Evolutionary conservation across 2,113 vertebrate genomes (phyloP), one percentile per base, ranked within the genome.

Genomic region (Silurus meridionalis): DNA sequence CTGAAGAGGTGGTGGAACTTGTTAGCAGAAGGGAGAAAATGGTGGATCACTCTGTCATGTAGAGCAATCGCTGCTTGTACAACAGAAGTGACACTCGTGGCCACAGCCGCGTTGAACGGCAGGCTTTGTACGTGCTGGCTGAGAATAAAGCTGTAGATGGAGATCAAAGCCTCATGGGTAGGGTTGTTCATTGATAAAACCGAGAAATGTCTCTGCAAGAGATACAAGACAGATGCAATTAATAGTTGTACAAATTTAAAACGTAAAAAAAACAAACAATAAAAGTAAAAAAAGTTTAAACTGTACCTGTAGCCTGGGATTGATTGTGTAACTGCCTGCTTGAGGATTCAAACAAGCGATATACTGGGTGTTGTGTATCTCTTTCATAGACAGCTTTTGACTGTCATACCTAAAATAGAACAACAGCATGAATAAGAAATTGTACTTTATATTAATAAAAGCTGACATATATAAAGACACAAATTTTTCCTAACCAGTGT

Each of bases 1-100:
- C 95, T 96, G 91, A 97, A 97, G 61, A 92, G 91, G 77, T 92
- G 95, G 89, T 95, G 94, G 88, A 97, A 97, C 89, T 95, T 97
- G 83, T 90, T 57, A 71, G 95, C 95, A 1, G 94, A 94, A 80
- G 95, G 94, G 69, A 95, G 83, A 80, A 97, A 96, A 77, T 88
- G 94, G 66, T 92, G 93, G 85, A 91, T 83, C 90, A 96, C 93
- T 46, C 52, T 94, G 82, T 95, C 91, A 86, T 96, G 95, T 87
- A 96, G 93, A 10, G 83, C 66, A 6, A 93, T 71, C 8, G 95
- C 90, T 81, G 95, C 95, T 89, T 95, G 92, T 55, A 96, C 92
- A 83, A 95, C 37, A 25, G 89, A 55, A 15, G 89, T 19, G 78
- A 92, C 83, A 0, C 86, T 92, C 71, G 77, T 93, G 87, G 94